phyloP scores from a whole-genome alignment of 1,140 invertebrate genomes.

The Drosophila kurseongensis region DNA sequence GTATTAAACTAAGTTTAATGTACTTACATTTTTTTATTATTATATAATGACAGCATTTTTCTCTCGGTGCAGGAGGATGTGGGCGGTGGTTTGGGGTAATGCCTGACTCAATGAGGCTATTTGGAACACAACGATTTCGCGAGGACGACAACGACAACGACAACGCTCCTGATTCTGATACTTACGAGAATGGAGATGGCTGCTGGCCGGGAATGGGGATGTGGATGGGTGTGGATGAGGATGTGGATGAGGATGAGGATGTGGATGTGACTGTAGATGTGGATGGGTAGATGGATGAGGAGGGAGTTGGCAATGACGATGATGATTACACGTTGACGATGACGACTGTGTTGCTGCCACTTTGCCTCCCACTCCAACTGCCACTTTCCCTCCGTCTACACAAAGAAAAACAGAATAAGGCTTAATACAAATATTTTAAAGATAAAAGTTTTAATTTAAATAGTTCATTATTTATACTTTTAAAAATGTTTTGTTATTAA shows the following conservation, averaged over 20 bases:
- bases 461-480: too few species aligned
- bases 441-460: too few species aligned
- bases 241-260: constrained; percentile 38
- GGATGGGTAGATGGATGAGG: neutral
- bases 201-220: constrained; percentile 28
- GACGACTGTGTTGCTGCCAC: constrained; percentile 56
- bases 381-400: neutral
- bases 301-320: constrained; percentile 58
- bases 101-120: constrained; percentile 73
- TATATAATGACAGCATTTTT: neutral
- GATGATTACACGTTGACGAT: constrained; percentile 79
- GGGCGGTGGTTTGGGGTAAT: neutral
- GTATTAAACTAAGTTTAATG: too few species aligned
- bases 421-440: neutral
- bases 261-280: neutral
- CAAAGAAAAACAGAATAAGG: neutral
- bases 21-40: too few species aligned
- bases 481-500: too few species aligned
- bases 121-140: constrained; percentile 78
- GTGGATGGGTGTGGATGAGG: constrained; percentile 15
- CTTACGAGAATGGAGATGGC: constrained; percentile 47
- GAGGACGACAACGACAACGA: constrained; percentile 51
- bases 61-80: constrained; percentile 10
- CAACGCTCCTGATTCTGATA: constrained; percentile 46
- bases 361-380: constrained; percentile 6